phyloP scores from a whole-genome alignment of 1,140 invertebrate species.

The Oncopodura yosiiana region DNA sequence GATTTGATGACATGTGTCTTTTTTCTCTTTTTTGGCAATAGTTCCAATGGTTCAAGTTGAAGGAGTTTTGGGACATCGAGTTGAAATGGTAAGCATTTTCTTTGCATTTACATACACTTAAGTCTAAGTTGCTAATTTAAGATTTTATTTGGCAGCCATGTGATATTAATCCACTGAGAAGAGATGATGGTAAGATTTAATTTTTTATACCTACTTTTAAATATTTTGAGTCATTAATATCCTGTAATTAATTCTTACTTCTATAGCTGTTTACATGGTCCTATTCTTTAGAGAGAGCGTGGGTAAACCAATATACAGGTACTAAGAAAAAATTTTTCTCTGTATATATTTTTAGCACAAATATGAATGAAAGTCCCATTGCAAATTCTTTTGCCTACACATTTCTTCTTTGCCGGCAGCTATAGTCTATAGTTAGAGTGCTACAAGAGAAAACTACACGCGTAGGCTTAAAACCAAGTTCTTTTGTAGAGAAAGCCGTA shows the following conservation, averaged over 20 bases:
- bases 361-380: background rate
- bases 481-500: no score
- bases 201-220: no score
- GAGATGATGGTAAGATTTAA: no score
- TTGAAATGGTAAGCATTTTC: slow-evolving; percentile 48
- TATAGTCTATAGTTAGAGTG: no score
- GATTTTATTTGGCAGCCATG: no score
- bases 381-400: background rate
- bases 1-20: slow-evolving; percentile 23
- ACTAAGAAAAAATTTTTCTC: no score
- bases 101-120: background rate
- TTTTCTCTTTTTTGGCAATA: slow-evolving; percentile 46
- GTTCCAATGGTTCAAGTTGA: slow-evolving; percentile 67
- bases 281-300: slow-evolving; percentile 44
- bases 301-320: slow-evolving; percentile 35
- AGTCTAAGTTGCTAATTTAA: no score
- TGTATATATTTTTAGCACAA: no score
- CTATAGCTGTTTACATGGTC: slow-evolving; percentile 74
- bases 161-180: slow-evolving; percentile 63
- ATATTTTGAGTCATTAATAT: no score
- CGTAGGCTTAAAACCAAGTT: no score
- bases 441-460: no score
- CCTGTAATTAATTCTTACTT: no score
- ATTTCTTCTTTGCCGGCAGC: background rate
- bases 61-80: slow-evolving; percentile 65